phyloP scores from a whole-genome alignment of 2,113 vertebrate species.

The Callopanchax toddi region DNA sequence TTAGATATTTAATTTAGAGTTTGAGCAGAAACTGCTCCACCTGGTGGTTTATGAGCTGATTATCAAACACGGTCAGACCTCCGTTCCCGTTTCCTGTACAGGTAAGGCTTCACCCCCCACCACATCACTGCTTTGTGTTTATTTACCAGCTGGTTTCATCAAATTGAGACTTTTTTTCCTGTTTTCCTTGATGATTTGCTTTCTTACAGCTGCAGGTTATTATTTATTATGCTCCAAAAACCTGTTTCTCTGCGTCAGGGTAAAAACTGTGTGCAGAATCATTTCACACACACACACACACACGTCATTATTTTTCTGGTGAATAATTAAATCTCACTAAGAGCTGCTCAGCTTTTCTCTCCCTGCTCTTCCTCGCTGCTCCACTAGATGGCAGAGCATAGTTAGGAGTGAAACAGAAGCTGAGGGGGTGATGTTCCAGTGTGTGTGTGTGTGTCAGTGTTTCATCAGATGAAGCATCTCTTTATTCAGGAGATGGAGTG shows the following conservation, averaged over 20 bases:
- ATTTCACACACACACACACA: background rate
- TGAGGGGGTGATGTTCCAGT: background rate
- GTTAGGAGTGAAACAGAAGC: constrained; percentile 53
- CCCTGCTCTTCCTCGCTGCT: constrained; percentile 55
- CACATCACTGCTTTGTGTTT: constrained; percentile 9
- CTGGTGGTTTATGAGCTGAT: constrained; percentile 49
- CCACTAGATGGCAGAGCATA: constrained; percentile 80
- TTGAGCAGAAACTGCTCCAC: constrained; percentile 45
- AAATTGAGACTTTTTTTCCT: background rate
- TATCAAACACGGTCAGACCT: background rate
- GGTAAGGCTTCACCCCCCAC: background rate
- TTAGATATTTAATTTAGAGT: background rate
- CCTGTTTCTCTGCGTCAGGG: background rate
- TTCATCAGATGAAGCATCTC: constrained; percentile 52
- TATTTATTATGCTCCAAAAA: too few species aligned
- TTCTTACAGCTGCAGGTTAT: too few species aligned
- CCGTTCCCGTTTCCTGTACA: background rate
- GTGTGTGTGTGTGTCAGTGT: constrained; percentile 30
- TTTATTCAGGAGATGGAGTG: constrained; percentile 28
- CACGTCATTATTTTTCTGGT: constrained; percentile 9
- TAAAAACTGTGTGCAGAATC: background rate
- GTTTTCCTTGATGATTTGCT: too few species aligned
- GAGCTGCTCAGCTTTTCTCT: background rate
- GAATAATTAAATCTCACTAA: background rate
- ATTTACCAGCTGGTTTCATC: background rate